Evolutionary conservation across 1,140 invertebrate species (phyloP).

Genomic region (Drosophila persimilis): DNA sequence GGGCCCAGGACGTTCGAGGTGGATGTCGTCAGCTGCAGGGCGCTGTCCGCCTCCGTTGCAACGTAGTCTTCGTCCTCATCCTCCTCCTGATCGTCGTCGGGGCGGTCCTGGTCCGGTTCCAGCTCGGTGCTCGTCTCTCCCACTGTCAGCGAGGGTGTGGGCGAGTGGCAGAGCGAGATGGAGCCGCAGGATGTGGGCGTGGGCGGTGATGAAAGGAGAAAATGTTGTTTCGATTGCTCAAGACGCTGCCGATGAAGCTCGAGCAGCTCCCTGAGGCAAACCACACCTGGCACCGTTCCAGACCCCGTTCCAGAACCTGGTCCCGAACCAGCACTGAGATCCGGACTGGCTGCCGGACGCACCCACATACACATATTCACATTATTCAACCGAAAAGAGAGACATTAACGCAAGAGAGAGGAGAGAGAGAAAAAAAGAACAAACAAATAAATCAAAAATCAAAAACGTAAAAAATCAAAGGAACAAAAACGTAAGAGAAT

Average conservation of each 20-base stretch:
- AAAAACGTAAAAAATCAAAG: slow-evolving; percentile 23
- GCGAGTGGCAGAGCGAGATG: slow-evolving; percentile 67
- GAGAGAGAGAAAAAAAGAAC: slow-evolving; percentile 30
- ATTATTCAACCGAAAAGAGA: slow-evolving; percentile 60
- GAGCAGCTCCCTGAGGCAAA: slow-evolving; percentile 74
- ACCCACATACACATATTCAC: slow-evolving; percentile 36
- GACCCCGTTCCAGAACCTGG: slow-evolving; percentile 38
- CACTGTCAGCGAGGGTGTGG: slow-evolving; percentile 50
- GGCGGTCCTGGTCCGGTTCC: slow-evolving; percentile 39
- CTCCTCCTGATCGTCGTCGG: slow-evolving; percentile 27
- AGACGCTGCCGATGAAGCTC: slow-evolving; percentile 75
- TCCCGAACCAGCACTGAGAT: slow-evolving; percentile 52
- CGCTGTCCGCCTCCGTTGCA: slow-evolving; percentile 63
- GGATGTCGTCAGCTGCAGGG: slow-evolving; percentile 66
- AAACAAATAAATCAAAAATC: slow-evolving; percentile 51
- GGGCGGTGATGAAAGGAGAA: slow-evolving; percentile 80
- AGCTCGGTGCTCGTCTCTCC: slow-evolving; percentile 46
- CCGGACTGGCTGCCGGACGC: slow-evolving; percentile 64
- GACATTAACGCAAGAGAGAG: slow-evolving; percentile 58
- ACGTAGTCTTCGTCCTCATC: slow-evolving; percentile 48
- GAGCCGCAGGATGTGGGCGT: slow-evolving; percentile 73
- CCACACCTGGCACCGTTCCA: slow-evolving; percentile 30
- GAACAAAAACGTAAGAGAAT: slow-evolving; percentile 21
- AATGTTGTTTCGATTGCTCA: slow-evolving; percentile 82
- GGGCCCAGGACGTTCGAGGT: slow-evolving; percentile 41